Evolutionary conservation across 1,140 invertebrate species (phyloP).

Genomic region (Euwallacea fornicatus): DNA sequence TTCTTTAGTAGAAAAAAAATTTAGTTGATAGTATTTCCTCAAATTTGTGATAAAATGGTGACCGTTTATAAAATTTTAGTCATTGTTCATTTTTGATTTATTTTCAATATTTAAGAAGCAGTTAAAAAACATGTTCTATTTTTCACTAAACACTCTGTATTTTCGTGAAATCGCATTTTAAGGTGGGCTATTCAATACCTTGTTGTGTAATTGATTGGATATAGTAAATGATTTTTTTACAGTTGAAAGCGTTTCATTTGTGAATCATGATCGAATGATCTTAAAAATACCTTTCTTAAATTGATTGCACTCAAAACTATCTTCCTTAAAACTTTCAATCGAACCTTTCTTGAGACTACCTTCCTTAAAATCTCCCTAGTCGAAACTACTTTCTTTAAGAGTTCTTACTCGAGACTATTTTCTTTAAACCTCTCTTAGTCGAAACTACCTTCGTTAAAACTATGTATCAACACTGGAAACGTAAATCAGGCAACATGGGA

Average conservation of each 20-base stretch:
- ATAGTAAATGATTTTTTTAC: conserved; percentile 7
- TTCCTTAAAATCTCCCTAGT: too few species aligned
- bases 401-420: background rate
- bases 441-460: background rate
- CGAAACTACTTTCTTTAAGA: too few species aligned
- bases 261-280: too few species aligned
- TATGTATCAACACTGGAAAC: background rate
- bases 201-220: background rate
- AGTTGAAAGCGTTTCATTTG: background rate
- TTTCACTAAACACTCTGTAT: too few species aligned
- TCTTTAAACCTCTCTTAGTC: background rate
- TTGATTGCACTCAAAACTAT: too few species aligned
- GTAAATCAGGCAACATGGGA: background rate
- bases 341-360: too few species aligned
- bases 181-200: background rate
- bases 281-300: too few species aligned
- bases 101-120: too few species aligned
- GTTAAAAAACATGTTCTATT: too few species aligned
- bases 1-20: background rate
- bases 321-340: too few species aligned
- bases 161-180: background rate
- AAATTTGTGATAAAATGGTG: background rate
- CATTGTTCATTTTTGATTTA: background rate
- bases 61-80: background rate
- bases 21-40: background rate